These are phyloP conservation scores for Leptodactylus fuscus DNA, from an alignment of 2,113 vertebrate genomes.

Conservation along the genomic window DNA sequence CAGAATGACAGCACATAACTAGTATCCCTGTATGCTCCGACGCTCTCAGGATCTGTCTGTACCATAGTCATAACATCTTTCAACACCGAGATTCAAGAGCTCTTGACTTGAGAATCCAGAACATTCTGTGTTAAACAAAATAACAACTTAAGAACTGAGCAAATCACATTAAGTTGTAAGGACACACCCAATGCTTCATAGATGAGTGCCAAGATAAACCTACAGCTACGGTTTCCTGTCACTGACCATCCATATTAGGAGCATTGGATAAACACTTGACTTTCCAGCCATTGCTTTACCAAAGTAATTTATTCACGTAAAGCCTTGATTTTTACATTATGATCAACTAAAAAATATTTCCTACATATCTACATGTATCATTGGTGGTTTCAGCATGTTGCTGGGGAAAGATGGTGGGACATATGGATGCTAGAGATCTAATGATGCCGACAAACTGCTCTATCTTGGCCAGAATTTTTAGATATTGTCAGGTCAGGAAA, in stretches of 20 bases:
- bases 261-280: neutral
- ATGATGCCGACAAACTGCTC: too few species aligned
- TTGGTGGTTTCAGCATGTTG: neutral
- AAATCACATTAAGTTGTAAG: neutral
- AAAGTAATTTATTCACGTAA: neutral
- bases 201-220: neutral
- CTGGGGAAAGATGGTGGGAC: neutral
- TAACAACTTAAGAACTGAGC: neutral
- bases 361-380: neutral
- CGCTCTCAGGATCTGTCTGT: neutral
- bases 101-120: neutral
- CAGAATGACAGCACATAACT: neutral
- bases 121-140: neutral
- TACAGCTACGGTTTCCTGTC: neutral
- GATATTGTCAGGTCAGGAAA: too few species aligned
- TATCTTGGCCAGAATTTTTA: too few species aligned
- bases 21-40: too few species aligned
- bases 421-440: neutral
- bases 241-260: neutral
- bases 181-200: neutral
- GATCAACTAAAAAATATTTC: neutral
- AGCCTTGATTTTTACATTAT: neutral
- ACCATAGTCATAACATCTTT: slow-evolving; percentile 4
- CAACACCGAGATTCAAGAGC: neutral
- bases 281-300: neutral